phyloP scores from a whole-genome alignment of 2,888 invertebrate genomes.

The Lypha dubia region DNA sequence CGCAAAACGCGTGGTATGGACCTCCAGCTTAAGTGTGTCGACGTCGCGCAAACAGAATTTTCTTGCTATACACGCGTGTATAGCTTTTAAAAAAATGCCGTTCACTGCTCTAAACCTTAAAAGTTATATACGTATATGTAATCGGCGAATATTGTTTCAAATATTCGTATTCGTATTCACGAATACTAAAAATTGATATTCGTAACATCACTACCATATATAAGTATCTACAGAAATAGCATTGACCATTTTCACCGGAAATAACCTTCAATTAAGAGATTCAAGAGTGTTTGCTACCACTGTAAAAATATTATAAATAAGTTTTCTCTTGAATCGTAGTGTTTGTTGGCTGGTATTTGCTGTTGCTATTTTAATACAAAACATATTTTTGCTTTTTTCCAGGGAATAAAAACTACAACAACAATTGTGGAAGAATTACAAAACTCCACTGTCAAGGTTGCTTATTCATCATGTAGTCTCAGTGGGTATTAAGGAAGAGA shows the following conservation, averaged over 20 bases:
- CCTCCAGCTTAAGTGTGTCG: too few species aligned
- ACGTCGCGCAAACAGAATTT: too few species aligned
- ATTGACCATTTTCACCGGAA: constrained; percentile 31
- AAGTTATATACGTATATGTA: too few species aligned
- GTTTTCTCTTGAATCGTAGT: constrained; percentile 33
- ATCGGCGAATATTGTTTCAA: too few species aligned
- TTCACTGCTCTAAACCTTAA: too few species aligned
- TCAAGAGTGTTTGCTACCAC: constrained; percentile 50
- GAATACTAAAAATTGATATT: too few species aligned
- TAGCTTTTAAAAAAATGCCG: too few species aligned
- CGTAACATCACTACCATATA: too few species aligned
- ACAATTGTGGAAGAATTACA: constrained; percentile 24
- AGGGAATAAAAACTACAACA: constrained; percentile 22
- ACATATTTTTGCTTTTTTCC: constrained; percentile 44
- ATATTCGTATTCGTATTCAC: too few species aligned
- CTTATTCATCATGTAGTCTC: constrained; percentile 67
- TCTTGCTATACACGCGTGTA: too few species aligned
- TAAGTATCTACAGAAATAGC: neutral
- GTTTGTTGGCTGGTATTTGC: constrained; percentile 34
- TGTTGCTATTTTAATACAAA: constrained; percentile 44
- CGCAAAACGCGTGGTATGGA: too few species aligned
- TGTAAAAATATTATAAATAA: constrained; percentile 58
- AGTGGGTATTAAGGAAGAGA: constrained; percentile 44
- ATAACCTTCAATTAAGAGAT: constrained; percentile 29
- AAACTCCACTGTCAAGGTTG: constrained; percentile 68